Percentiles rank a stretch among this genome's conserved stretches.
phyloP scores from a whole-genome alignment of 2,888 invertebrate species.

The Pterostichus madidus region DNA sequence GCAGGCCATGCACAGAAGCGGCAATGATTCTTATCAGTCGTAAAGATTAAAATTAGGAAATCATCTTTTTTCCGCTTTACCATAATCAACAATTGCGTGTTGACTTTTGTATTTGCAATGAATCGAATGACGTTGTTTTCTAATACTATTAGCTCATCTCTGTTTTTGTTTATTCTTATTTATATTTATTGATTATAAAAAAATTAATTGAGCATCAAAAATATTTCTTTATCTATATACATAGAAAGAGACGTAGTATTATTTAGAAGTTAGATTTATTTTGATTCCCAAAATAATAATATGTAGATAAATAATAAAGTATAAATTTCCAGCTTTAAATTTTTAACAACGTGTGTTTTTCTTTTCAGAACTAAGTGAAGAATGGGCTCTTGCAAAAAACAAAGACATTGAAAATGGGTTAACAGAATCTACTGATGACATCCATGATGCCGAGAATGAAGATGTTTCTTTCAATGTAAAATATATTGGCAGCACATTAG shows the following conservation, averaged over 20 bases:
- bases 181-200: conserved; percentile 23
- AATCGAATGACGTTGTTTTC: conserved; percentile 31
- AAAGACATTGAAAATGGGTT: conserved; percentile 75
- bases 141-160: conserved; percentile 42
- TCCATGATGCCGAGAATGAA: conserved; percentile 75
- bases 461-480: conserved; percentile 82
- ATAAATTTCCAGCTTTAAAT: too few relatives aligned
- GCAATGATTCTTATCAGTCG: conserved; percentile 38
- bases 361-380: conserved; percentile 83
- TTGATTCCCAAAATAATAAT: too few relatives aligned
- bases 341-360: conserved; percentile 56
- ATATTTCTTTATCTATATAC: too few relatives aligned
- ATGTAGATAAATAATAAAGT: too few relatives aligned
- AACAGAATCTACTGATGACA: conserved; percentile 72
- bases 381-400: conserved; percentile 83
- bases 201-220: not conserved
- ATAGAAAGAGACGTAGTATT: too few relatives aligned
- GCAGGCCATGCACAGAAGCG: conserved; percentile 33
- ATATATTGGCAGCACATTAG: conserved; percentile 88
- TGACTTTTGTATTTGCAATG: conserved; percentile 4
- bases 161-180: conserved; percentile 15
- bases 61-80: conserved; percentile 28
- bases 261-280: too few relatives aligned
- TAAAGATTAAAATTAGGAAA: conserved; percentile 45
- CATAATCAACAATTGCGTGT: conserved; percentile 17